These are phyloP conservation scores for Antheraea yamamai DNA, from an alignment of 2,888 invertebrate species.

Conservation along the genomic window DNA sequence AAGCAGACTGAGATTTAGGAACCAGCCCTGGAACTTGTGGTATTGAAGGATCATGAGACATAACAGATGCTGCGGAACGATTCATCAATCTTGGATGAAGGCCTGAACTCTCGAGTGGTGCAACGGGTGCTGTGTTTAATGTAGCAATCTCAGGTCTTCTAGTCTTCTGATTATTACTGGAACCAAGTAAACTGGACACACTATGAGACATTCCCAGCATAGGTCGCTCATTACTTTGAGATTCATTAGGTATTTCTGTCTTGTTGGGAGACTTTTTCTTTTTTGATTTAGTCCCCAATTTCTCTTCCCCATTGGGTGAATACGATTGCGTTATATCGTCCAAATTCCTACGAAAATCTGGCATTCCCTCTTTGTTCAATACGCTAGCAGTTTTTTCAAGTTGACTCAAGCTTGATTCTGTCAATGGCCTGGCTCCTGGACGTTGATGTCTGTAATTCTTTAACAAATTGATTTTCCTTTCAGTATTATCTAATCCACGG, in stretches of 20 bases:
- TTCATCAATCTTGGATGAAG: conserved; percentile 30
- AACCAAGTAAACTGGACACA: conserved; percentile 68
- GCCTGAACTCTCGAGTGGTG: conserved; percentile 44
- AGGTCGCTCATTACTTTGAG: conserved; percentile 48
- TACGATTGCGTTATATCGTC: conserved; percentile 79
- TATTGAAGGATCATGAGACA: conserved; percentile 40
- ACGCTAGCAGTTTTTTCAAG: conserved; percentile 73
- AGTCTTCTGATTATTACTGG: conserved; percentile 40
- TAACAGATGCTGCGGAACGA: conserved; percentile 32
- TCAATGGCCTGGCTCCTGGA: conserved; percentile 55
- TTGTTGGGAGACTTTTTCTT: conserved; percentile 74
- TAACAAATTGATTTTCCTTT: conserved; percentile 70
- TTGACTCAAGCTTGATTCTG: conserved; percentile 71
- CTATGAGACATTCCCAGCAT: conserved; percentile 67
- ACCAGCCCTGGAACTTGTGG: conserved; percentile 35
- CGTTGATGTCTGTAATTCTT: conserved; percentile 79
- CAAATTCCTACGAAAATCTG: conserved; percentile 73
- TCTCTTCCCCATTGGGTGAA: conserved; percentile 69
- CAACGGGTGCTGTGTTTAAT: conserved; percentile 39
- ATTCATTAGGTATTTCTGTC: conserved; percentile 49
- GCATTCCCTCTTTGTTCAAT: conserved; percentile 70
- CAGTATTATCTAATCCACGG: conserved; percentile 49
- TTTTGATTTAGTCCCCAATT: conserved; percentile 57
- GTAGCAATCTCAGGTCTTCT: conserved; percentile 41
- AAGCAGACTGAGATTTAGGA: conserved; percentile 30